Base-by-base conservation (phyloP, 2,113 vertebrate species). In the Bubalus kerabau region DNA sequence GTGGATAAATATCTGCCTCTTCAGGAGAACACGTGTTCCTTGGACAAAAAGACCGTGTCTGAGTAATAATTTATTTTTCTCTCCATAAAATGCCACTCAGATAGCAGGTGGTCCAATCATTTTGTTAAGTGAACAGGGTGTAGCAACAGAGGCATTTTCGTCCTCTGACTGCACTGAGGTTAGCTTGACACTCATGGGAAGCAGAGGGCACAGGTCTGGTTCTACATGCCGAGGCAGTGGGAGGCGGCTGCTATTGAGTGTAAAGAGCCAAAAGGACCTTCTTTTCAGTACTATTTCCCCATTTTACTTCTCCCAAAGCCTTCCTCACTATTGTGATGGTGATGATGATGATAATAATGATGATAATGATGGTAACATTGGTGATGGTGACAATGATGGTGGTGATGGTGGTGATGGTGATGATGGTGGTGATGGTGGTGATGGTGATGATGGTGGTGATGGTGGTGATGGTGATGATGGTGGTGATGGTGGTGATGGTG, bases 291-390 rank as follows among this genome's bases (percentile, higher is more conserved):
- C 30, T 12, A 2, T 24, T 26, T 30, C 52, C 54, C 30, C 6
- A 5, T 26, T 24, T 15, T 57, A 54, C 40, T 36, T 32, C 81
- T 48, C 12, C 23, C 21, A 76, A 74, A 36, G 82, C 5, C 64
- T 48, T 59, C 80, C 32, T 36, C 23, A 17, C 32, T 60, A 32
- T 16, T 21, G 0, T 21, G n/a, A 4, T 40, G 67, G 0, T 40
- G 19, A 0, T 40, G 8, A 0, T 23, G 0, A 0, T 46, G 23
- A 2, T 26, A 6, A 7, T 12, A 3, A 13, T 36, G 62, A n/a
- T 16, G 30, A 21, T 17, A 3, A 3, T 28, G 40, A 28, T 26
- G 23, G 57, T 59, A 23, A 17, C 40, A 40, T 3, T 19, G 7
- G 0, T 36, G n/a, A 2, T 40, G 67, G 0, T 40, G 67, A 0